These are phyloP conservation scores for Drosophila punjabiensis DNA, from an alignment of 1,140 invertebrate species.

Conservation along the genomic window DNA sequence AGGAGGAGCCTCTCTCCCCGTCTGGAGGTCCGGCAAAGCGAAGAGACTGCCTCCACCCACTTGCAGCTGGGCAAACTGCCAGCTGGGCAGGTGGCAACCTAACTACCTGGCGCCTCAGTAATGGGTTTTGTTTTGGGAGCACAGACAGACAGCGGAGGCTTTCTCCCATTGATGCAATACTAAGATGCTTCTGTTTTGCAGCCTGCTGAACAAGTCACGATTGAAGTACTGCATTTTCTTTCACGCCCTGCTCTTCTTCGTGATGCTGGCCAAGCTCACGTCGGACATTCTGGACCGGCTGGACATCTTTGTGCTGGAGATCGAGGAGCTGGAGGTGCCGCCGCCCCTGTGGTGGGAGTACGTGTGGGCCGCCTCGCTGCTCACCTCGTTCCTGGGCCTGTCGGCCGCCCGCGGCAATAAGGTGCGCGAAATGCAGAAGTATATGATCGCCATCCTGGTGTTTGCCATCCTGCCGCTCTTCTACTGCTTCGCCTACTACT, in stretches of 20 bases:
- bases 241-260: constrained; percentile 95
- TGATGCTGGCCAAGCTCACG: constrained; percentile 96
- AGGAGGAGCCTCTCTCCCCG: constrained; percentile 5
- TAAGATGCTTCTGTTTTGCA: constrained; percentile 85
- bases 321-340: constrained; percentile 96
- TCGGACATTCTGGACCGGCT: constrained; percentile 96
- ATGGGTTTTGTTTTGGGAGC: constrained; percentile 43
- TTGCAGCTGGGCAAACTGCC: constrained; percentile 56
- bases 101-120: constrained; percentile 52
- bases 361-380: constrained; percentile 94
- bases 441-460: constrained; percentile 92
- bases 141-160: constrained; percentile 1
- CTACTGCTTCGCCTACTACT: constrained; percentile 93
- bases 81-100: constrained; percentile 53
- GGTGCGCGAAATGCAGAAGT: constrained; percentile 91
- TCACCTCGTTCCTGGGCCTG: constrained; percentile 94
- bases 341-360: constrained; percentile 95
- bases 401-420: constrained; percentile 94
- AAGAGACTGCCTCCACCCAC: constrained; percentile 21
- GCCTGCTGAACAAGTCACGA: constrained; percentile 96
- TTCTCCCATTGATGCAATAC: constrained; percentile 15
- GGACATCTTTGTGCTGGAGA: constrained; percentile 97
- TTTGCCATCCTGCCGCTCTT: constrained; percentile 93
- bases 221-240: constrained; percentile 97
- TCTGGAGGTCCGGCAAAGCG: constrained; percentile 18